These are phyloP conservation scores for Zaprionus obscuricornis DNA, from an alignment of 2,888 invertebrate genomes.

Conservation along the genomic window DNA sequence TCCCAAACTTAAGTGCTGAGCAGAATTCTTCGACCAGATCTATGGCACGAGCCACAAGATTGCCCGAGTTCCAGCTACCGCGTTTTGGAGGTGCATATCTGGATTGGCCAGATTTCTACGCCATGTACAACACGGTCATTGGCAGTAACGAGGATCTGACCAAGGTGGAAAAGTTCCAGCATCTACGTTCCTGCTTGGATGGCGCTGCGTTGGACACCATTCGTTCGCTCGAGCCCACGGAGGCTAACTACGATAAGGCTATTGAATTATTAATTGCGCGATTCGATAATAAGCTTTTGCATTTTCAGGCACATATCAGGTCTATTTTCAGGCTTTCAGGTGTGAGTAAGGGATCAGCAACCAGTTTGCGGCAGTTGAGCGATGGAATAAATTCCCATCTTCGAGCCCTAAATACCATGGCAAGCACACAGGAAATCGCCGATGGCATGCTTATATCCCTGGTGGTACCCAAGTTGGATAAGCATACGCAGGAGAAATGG, in stretches of 20 bases:
- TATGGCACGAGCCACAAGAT: no score
- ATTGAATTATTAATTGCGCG: no score
- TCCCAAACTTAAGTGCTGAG: no score
- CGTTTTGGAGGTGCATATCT: background rate
- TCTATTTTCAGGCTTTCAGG: background rate
- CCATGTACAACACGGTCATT: background rate
- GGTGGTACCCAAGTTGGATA: no score
- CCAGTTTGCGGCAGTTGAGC: background rate
- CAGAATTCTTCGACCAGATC: no score
- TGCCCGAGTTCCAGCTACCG: no score
- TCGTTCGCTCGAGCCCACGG: background rate
- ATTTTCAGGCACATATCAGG: conserved; percentile 3
- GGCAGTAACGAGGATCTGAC: background rate
- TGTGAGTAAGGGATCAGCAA: conserved; percentile 1
- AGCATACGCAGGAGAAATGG: no score
- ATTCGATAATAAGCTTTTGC: background rate
- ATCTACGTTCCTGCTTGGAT: no score
- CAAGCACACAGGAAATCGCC: no score
- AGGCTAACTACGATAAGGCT: background rate
- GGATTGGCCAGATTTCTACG: background rate
- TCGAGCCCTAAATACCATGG: no score
- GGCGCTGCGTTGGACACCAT: background rate
- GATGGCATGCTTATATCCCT: no score
- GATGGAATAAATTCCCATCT: background rate
- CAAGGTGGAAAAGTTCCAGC: no score